phyloP scores from a whole-genome alignment of 2,888 invertebrate genomes.

The Dicyrtomina minuta region DNA sequence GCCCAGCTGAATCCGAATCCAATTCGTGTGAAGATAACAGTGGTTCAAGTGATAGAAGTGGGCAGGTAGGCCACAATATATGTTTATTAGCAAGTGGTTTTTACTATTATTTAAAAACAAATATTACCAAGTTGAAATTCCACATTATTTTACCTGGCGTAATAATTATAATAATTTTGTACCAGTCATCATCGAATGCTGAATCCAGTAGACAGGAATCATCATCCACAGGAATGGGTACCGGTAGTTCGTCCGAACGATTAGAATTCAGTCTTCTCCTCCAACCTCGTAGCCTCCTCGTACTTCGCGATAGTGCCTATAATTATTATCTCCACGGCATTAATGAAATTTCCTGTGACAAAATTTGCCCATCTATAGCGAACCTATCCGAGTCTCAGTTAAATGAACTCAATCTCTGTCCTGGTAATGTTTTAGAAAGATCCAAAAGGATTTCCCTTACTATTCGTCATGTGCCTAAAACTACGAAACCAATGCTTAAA shows the following conservation, averaged over 20 bases:
- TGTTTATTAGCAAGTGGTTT: too few species aligned
- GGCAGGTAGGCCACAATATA: too few species aligned
- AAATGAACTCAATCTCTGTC: conserved; percentile 62
- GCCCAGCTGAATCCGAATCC: conserved; percentile 52
- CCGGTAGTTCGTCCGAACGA: conserved; percentile 21
- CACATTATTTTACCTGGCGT: too few species aligned
- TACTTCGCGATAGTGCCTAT: conserved; percentile 82
- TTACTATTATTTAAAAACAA: too few species aligned
- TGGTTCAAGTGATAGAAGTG: too few species aligned
- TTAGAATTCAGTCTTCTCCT: conserved; percentile 72
- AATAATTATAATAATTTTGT: too few species aligned
- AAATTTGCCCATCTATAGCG: conserved; percentile 60
- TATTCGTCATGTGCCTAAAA: conserved; percentile 89
- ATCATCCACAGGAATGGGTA: neutral
- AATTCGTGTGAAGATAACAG: neutral
- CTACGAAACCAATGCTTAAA: conserved; percentile 63
- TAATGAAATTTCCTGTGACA: conserved; percentile 69
- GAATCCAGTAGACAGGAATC: neutral
- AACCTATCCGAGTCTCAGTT: conserved; percentile 55
- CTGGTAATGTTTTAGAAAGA: conserved; percentile 64
- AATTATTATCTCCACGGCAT: conserved; percentile 83
- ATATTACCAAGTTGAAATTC: too few species aligned
- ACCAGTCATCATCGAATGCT: neutral
- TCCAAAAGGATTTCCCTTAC: conserved; percentile 82
- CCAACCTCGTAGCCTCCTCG: conserved; percentile 82